A percentile compares a stretch with the other conserved stretches of the same genome.
phyloP scores from a whole-genome alignment of 2,113 vertebrate genomes.

The Bufo gargarizans region DNA sequence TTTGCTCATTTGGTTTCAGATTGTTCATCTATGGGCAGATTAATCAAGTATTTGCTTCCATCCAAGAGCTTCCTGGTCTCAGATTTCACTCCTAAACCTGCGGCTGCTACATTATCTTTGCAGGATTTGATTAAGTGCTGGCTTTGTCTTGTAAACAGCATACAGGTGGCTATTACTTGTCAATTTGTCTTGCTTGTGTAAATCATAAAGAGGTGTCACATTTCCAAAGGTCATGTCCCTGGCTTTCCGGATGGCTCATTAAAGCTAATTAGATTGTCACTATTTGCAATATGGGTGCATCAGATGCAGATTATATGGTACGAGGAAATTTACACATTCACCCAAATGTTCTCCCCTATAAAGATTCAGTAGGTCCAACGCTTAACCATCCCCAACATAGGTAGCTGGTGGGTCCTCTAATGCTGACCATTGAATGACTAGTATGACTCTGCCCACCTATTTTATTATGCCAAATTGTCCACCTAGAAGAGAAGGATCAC shows the following conservation, averaged over 20 bases:
- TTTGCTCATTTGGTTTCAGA: background rate
- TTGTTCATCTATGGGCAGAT: background rate
- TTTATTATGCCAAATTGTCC: background rate
- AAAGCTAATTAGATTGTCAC: constrained; percentile 8
- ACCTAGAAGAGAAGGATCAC: background rate
- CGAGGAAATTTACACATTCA: background rate
- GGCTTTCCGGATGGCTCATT: constrained; percentile 3
- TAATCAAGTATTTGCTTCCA: background rate
- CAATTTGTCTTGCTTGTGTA: constrained; percentile 19
- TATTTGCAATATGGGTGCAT: background rate
- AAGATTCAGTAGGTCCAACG: background rate
- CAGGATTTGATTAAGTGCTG: background rate
- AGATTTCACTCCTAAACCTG: background rate
- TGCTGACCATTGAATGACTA: background rate
- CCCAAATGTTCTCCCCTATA: background rate
- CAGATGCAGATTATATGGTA: background rate
- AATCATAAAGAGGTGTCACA: constrained; percentile 22
- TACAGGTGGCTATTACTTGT: constrained; percentile 30
- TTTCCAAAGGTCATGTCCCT: constrained; percentile 33
- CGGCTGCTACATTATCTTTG: background rate
- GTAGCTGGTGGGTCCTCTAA: background rate
- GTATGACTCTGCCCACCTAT: background rate
- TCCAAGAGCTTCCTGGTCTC: background rate
- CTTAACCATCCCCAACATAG: background rate
- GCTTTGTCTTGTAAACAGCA: constrained; percentile 36